Evolutionary conservation across 1,140 invertebrate species (phyloP), one percentile per base, ranked within the genome.

Genomic region (Plectus sambesii): DNA sequence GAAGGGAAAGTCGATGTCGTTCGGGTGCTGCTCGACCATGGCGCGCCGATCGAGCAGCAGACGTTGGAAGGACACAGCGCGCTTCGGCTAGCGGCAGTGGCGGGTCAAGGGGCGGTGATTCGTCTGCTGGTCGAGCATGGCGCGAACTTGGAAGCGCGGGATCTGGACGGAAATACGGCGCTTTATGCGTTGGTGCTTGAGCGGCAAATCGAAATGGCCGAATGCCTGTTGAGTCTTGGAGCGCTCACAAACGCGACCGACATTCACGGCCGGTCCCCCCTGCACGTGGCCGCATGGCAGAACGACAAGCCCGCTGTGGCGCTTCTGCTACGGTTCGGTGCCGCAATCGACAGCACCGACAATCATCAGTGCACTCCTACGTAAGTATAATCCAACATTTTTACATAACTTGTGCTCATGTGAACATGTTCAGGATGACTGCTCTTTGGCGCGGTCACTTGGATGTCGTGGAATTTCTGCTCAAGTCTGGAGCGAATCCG

Each of bases 231-330:
- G 43, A 78, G 82, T 56, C 82, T 82, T 35, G 78, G 79, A 42
- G 83, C 85, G 1, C 80, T 87, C 62, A 80, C 87, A 0, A 85
- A 90, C 69, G 81, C 80, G 55, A 78, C 82, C 51, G 88, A 93
- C 70, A 79, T 82, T 15, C 87, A 93, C 76, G 87, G 87, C 27
- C 78, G 87, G 43, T 89, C 86, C 2, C 82, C 87, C 1, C 72
- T 94, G 26, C 87, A 93, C 70, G 86, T 93, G 1, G 85, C 86
- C 19, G 80, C 86, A 23, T 93, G 88, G 88, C 87, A 94, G 69
- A 86, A 85, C n/a, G 26, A 45, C 15, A 30, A 3, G 3, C 5
- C 44, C 22, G 44, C 27, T 3, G 3, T 46, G 8, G 9, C 15
- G 44, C 22, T 33, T 33, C 30, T 33, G 17, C 17, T 33, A n/a